These are phyloP conservation scores for Holothuria glaberrima DNA, from an alignment of 35 echinoderm and acorn worm species.

Conservation along the genomic window DNA sequence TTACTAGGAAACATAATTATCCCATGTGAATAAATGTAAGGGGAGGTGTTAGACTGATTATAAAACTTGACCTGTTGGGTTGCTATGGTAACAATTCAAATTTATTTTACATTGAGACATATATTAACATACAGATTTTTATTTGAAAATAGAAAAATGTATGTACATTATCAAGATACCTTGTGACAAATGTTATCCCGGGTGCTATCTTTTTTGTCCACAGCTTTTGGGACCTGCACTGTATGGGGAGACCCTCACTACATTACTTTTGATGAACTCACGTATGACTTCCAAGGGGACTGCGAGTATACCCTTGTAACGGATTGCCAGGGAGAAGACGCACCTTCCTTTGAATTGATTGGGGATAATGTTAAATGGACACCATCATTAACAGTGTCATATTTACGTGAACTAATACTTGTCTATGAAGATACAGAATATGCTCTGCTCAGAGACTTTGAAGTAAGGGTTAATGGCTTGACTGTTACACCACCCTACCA, in stretches of 20 bases:
- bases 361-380: conserved; percentile 65
- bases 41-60: too few species aligned
- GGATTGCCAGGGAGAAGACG: conserved; percentile 9
- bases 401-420: conserved; percentile 53
- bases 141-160: too few species aligned
- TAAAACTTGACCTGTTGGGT: too few species aligned
- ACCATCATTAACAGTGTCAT: conserved; percentile 70
- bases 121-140: too few species aligned
- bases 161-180: too few species aligned
- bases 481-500: conserved; percentile 1
- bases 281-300: conserved; percentile 80
- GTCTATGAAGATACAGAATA: conserved; percentile 51
- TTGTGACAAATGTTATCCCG: too few species aligned
- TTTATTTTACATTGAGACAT: too few species aligned
- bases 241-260: conserved; percentile 90
- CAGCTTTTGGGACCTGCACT: conserved; percentile 67
- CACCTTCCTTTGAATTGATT: conserved; percentile 63
- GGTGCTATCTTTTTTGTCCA: background rate
- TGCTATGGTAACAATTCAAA: too few species aligned
- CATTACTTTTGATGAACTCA: conserved; percentile 76
- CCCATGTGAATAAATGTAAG: too few species aligned
- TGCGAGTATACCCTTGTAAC: conserved; percentile 72
- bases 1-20: too few species aligned
- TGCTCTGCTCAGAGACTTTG: conserved; percentile 36
- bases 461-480: conserved; percentile 16